A percentile compares a stretch with the other conserved stretches of the same genome.
Conservation (phyloP, 2,888 invertebrate genomes). For the Notodonta ziczac region DNA sequence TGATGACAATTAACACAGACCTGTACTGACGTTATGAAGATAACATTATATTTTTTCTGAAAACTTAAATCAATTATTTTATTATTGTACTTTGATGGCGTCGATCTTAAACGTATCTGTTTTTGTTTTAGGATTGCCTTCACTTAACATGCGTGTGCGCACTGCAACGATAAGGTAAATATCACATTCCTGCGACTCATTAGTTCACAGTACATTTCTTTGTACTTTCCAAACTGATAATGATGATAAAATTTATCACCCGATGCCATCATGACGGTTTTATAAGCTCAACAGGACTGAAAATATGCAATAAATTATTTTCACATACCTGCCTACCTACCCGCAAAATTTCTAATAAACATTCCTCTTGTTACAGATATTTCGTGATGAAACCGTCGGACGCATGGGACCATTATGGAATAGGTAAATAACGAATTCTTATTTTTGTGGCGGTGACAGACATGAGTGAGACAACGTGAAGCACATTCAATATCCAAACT, state of each 20-base stretch:
- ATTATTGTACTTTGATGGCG: background rate
- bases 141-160: too few species aligned
- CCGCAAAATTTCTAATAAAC: background rate
- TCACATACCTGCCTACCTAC: background rate
- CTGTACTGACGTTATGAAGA: constrained; percentile 71
- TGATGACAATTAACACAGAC: constrained; percentile 64
- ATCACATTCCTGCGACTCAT: background rate
- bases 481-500: too few species aligned
- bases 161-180: background rate
- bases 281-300: constrained; percentile 57
- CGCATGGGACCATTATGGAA: background rate
- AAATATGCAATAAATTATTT: background rate
- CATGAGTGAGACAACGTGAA: too few species aligned
- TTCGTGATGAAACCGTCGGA: background rate
- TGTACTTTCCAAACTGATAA: constrained; percentile 9
- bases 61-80: background rate
- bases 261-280: constrained; percentile 52
- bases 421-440: background rate
- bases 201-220: constrained; percentile 6
- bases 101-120: background rate
- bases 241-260: constrained; percentile 48
- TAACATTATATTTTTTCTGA: constrained; percentile 35
- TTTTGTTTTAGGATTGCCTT: background rate
- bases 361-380: constrained; percentile 15
- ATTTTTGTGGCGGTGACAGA: too few species aligned